phyloP scores from a whole-genome alignment of 2,797 vertebrate genomes.

The Sebastiscus albofasciatus region DNA sequence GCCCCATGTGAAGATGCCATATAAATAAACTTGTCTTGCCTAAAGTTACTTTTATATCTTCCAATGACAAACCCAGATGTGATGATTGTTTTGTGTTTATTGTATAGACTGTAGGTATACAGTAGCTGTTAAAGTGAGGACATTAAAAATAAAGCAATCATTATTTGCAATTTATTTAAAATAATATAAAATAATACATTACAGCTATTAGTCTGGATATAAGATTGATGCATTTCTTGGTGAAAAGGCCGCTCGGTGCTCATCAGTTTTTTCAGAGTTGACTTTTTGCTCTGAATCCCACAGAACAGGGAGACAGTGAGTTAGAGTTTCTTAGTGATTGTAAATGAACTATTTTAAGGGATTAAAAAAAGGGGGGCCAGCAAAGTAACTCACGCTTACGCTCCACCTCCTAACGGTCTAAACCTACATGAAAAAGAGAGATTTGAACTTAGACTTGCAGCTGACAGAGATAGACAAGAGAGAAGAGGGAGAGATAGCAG shows the following conservation, averaged over 20 bases:
- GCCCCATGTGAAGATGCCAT: not conserved
- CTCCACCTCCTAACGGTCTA: slow-evolving; percentile 80
- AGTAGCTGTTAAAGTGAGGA: not conserved
- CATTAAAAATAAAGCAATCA: not conserved
- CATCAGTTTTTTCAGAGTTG: not conserved
- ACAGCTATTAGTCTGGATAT: not conserved
- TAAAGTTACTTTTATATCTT: not conserved
- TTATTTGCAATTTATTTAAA: not conserved
- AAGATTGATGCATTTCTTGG: not conserved
- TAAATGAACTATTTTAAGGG: slow-evolving; percentile 3
- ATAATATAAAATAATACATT: not conserved
- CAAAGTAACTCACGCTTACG: slow-evolving; percentile 22
- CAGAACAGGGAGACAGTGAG: slow-evolving; percentile 49
- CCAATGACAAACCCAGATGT: not conserved
- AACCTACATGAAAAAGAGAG: slow-evolving; percentile 74
- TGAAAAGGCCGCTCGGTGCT: not conserved
- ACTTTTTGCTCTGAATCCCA: slow-evolving; percentile 8
- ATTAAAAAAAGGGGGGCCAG: not conserved
- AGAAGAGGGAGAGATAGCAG: slow-evolving; percentile 67
- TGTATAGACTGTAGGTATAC: not conserved
- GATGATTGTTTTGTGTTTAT: not conserved
- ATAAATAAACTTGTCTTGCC: not conserved
- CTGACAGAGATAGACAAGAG: slow-evolving; percentile 81
- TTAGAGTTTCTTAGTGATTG: slow-evolving; percentile 21
- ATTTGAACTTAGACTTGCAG: slow-evolving; percentile 76